Evolutionary conservation across 2,888 invertebrate species (phyloP).

Genomic region (Muscina levida): DNA sequence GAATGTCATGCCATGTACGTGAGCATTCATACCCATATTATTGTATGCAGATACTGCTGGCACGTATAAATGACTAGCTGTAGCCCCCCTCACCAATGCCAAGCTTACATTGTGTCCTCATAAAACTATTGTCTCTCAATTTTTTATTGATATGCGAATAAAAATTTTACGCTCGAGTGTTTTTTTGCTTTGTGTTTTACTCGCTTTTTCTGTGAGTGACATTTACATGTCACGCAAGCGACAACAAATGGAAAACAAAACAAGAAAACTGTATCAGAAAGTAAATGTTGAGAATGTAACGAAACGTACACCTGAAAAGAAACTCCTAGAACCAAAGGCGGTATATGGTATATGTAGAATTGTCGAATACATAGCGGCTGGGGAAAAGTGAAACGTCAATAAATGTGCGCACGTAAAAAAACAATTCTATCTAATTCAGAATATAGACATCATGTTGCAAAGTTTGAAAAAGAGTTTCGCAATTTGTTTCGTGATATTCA

Average conservation of each 20-base stretch:
- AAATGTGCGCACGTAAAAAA: background rate
- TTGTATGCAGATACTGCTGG: conserved; percentile 37
- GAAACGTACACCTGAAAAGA: conserved; percentile 22
- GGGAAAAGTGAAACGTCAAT: conserved; percentile 3
- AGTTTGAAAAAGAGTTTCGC: too few relatives aligned
- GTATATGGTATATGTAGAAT: conserved; percentile 8
- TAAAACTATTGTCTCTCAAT: conserved; percentile 46
- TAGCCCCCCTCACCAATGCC: background rate
- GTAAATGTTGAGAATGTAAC: conserved; percentile 46
- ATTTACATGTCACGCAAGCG: conserved; percentile 58
- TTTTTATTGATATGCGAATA: conserved; percentile 55
- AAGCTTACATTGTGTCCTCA: conserved; percentile 40
- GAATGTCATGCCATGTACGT: conserved; percentile 26
- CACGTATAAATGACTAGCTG: background rate
- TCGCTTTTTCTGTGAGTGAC: conserved; percentile 30
- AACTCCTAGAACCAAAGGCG: conserved; percentile 15
- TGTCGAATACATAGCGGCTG: conserved; percentile 6
- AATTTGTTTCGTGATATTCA: too few relatives aligned
- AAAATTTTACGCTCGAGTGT: conserved; percentile 59
- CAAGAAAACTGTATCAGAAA: conserved; percentile 30
- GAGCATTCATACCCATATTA: conserved; percentile 24
- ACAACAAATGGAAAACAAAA: conserved; percentile 6
- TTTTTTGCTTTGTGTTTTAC: conserved; percentile 47
- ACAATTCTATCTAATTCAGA: too few relatives aligned
- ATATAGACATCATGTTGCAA: too few relatives aligned